Evolutionary conservation across 2,797 vertebrate species (phyloP).

Genomic region (Champsocephalus esox): DNA sequence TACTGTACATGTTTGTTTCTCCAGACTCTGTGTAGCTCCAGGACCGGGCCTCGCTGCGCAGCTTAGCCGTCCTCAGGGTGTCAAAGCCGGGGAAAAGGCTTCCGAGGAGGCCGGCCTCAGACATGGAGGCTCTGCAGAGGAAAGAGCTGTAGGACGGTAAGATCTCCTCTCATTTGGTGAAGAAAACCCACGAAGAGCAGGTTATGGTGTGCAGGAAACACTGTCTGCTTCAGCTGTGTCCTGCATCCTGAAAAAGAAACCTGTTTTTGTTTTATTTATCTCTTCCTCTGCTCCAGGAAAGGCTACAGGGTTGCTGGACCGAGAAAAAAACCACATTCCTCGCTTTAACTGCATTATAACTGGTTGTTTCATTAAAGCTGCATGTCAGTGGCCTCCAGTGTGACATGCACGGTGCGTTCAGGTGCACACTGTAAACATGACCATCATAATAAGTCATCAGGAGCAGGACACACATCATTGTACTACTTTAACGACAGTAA

Average conservation of each 20-base stretch:
- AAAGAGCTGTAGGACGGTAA: conserved; percentile 70
- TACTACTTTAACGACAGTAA: no score
- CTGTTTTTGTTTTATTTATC: conserved; percentile 19
- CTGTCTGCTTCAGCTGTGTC: conserved; percentile 4
- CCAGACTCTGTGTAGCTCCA: neutral
- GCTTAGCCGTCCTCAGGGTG: conserved; percentile 39
- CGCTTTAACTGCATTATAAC: neutral
- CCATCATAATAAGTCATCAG: no score
- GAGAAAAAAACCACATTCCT: neutral
- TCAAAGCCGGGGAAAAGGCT: conserved; percentile 53
- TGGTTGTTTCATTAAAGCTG: neutral
- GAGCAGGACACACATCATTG: no score
- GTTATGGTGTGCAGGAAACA: conserved; percentile 2
- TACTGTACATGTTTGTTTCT: conserved; percentile 5
- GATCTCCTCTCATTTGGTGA: conserved; percentile 32
- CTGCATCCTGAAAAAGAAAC: conserved; percentile 23
- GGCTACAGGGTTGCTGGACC: neutral
- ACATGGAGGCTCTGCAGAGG: conserved; percentile 70
- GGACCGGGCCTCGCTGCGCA: conserved; percentile 39
- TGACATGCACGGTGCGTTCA: neutral
- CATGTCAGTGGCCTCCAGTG: neutral
- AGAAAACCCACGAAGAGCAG: neutral
- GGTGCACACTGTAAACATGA: conserved; percentile 21
- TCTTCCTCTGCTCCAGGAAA: conserved; percentile 13
- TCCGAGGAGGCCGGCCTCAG: conserved; percentile 63